A percentile compares a stretch with the other conserved stretches of the same genome.
Conservation (phyloP, 2,797 vertebrate genomes). For the Sitta carolinensis region DNA sequence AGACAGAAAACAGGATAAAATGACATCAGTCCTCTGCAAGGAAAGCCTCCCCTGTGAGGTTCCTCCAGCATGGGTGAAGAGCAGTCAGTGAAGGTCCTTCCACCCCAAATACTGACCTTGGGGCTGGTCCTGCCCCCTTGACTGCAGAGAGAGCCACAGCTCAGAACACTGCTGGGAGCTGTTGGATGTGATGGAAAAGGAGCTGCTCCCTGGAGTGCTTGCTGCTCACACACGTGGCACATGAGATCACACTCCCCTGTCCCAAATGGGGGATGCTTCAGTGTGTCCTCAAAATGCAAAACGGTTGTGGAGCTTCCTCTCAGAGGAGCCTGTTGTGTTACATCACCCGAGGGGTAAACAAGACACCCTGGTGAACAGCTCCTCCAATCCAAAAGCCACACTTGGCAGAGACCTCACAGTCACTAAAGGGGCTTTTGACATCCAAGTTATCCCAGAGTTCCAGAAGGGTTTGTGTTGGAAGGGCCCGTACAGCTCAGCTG, state of each 20-base stretch:
- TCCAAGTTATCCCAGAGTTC: neutral
- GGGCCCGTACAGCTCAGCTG: neutral
- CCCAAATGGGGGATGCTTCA: neutral
- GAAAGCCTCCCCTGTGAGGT: neutral
- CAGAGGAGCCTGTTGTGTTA: neutral
- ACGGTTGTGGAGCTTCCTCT: neutral
- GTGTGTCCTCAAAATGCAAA: neutral
- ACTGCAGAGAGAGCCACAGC: neutral
- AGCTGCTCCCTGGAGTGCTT: neutral
- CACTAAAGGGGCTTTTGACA: neutral
- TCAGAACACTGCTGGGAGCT: neutral
- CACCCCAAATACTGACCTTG: neutral
- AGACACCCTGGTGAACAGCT: neutral
- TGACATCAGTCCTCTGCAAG: neutral
- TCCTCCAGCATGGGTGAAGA: neutral
- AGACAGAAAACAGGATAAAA: neutral
- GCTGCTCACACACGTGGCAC: neutral
- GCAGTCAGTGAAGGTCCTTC: neutral
- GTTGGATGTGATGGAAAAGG: neutral
- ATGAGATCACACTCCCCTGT: rapidly evolving
- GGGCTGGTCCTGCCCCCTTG: neutral
- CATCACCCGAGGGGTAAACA: neutral
- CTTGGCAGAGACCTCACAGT: neutral
- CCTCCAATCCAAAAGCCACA: neutral
- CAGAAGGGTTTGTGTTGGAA: neutral